These are phyloP conservation scores for Cacatua alba DNA, from an alignment of 2,113 vertebrate genomes.

Conservation along the genomic window DNA sequence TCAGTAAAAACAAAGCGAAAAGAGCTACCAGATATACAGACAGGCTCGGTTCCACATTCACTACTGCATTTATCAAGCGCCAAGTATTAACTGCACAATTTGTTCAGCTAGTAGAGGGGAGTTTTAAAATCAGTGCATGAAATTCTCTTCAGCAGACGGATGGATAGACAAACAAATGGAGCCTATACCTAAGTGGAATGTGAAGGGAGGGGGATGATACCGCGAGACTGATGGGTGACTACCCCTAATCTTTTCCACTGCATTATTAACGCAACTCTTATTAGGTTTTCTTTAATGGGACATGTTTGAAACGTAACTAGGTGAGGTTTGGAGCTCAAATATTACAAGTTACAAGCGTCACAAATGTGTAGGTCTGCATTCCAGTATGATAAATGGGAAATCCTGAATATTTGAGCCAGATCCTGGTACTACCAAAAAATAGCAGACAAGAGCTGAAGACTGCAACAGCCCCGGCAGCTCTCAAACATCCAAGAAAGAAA, in stretches of 20 bases:
- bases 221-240: slow-evolving; percentile 80
- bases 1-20: slow-evolving; percentile 96
- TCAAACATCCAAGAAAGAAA: not conserved
- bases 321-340: slow-evolving; percentile 42
- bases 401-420: slow-evolving; percentile 48
- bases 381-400: slow-evolving; percentile 40
- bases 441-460: slow-evolving; percentile 38
- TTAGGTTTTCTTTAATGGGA: slow-evolving; percentile 55
- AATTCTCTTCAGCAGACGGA: slow-evolving; percentile 84
- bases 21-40: slow-evolving; percentile 99
- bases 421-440: not conserved
- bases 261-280: slow-evolving; percentile 61
- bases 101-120: slow-evolving; percentile 88
- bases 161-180: slow-evolving; percentile 82
- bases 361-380: slow-evolving; percentile 56
- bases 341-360: slow-evolving; percentile 43
- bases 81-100: slow-evolving; percentile 91
- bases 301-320: slow-evolving; percentile 38
- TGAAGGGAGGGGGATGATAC: slow-evolving; percentile 79
- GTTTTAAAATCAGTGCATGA: slow-evolving; percentile 92
- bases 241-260: slow-evolving; percentile 64
- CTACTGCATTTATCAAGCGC: slow-evolving; percentile 94
- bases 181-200: slow-evolving; percentile 89
- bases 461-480: slow-evolving; percentile 18
- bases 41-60: slow-evolving; percentile 97